Percentiles rank a stretch among this genome's conserved stretches.
phyloP scores from a whole-genome alignment of 2,888 invertebrate genomes.

The Cheilosia soror region DNA sequence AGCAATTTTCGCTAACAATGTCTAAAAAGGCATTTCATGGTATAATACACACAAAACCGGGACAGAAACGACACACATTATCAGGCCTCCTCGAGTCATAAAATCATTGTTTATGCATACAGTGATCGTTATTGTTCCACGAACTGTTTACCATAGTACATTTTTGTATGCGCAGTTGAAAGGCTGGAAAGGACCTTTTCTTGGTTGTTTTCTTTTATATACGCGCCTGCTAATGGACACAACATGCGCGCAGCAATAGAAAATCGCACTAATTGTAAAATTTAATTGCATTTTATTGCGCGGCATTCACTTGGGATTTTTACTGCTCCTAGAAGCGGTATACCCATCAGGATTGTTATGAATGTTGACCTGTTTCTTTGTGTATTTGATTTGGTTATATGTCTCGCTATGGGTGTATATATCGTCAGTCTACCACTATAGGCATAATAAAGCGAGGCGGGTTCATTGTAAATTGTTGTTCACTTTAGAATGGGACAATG shows the following conservation, averaged over 20 bases:
- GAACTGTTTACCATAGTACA: slow-evolving; percentile 61
- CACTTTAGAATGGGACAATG: slow-evolving; percentile 30
- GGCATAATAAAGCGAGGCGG: slow-evolving; percentile 33
- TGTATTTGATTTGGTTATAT: background rate
- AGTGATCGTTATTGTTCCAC: slow-evolving; percentile 32
- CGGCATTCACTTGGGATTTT: slow-evolving; percentile 13
- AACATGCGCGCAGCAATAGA: slow-evolving; percentile 1
- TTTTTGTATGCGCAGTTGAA: slow-evolving; percentile 9
- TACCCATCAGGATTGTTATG: slow-evolving; percentile 11
- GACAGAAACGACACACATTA: slow-evolving; percentile 53
- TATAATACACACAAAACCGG: background rate
- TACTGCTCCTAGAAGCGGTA: slow-evolving; percentile 19
- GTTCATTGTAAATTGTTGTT: slow-evolving; percentile 47
- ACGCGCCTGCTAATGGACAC: slow-evolving; percentile 49
- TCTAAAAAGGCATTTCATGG: slow-evolving; percentile 5
- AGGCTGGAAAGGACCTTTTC: slow-evolving; percentile 45
- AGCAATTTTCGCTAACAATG: slow-evolving; percentile 33
- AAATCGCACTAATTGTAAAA: slow-evolving; percentile 40
- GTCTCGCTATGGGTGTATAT: background rate
- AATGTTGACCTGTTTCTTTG: slow-evolving; percentile 3
- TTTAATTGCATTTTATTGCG: slow-evolving; percentile 60
- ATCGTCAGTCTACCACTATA: slow-evolving; percentile 19
- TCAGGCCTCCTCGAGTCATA: slow-evolving; percentile 49
- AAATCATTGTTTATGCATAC: slow-evolving; percentile 49
- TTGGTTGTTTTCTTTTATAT: slow-evolving; percentile 13